A percentile compares a stretch with the other conserved stretches of the same genome.
Evolutionary conservation across 2,797 vertebrate genomes (phyloP).

Genomic region (Spondyliosoma cantharus): DNA sequence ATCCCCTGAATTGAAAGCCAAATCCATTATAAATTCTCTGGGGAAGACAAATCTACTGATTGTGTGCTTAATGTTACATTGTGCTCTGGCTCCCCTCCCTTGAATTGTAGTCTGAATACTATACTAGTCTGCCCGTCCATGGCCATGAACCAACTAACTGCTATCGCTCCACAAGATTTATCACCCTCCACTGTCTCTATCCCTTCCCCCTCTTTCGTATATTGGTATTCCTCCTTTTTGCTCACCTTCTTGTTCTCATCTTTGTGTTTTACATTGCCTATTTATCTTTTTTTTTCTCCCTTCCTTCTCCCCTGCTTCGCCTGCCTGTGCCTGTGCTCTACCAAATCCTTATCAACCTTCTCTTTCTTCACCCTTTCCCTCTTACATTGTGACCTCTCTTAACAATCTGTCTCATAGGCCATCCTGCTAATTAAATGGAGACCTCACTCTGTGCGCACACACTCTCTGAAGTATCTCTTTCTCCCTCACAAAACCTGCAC

Average conservation of each 20-base stretch:
- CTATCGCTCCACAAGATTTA: slow-evolving; percentile 66
- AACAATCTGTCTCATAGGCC: slow-evolving; percentile 59
- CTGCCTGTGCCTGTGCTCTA: slow-evolving; percentile 25
- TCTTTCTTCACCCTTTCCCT: slow-evolving; percentile 25
- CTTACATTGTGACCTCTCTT: slow-evolving; percentile 53
- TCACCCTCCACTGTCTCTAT: slow-evolving; percentile 49
- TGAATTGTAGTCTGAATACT: slow-evolving; percentile 58
- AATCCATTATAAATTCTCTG: slow-evolving; percentile 63
- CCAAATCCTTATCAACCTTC: slow-evolving; percentile 51
- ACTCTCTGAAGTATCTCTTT: slow-evolving; percentile 55
- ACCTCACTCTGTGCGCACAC: slow-evolving; percentile 52
- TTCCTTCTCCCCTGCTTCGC: slow-evolving; percentile 5
- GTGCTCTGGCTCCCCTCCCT: slow-evolving; percentile 37
- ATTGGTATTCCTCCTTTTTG: slow-evolving; percentile 50
- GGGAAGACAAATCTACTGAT: slow-evolving; percentile 67
- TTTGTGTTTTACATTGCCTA: slow-evolving; percentile 48
- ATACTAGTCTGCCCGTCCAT: slow-evolving; percentile 36
- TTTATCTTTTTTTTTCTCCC: slow-evolving; percentile 40
- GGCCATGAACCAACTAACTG: slow-evolving; percentile 62
- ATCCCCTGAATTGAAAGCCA: slow-evolving; percentile 61
- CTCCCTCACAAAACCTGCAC: slow-evolving; percentile 60
- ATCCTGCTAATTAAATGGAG: slow-evolving; percentile 72
- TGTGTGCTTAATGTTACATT: slow-evolving; percentile 61
- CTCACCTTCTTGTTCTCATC: slow-evolving; percentile 38
- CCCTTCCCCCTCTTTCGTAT: slow-evolving; percentile 32